phyloP scores from a whole-genome alignment of 2,888 invertebrate genomes.

The Chalcosyrphus nemorum region DNA sequence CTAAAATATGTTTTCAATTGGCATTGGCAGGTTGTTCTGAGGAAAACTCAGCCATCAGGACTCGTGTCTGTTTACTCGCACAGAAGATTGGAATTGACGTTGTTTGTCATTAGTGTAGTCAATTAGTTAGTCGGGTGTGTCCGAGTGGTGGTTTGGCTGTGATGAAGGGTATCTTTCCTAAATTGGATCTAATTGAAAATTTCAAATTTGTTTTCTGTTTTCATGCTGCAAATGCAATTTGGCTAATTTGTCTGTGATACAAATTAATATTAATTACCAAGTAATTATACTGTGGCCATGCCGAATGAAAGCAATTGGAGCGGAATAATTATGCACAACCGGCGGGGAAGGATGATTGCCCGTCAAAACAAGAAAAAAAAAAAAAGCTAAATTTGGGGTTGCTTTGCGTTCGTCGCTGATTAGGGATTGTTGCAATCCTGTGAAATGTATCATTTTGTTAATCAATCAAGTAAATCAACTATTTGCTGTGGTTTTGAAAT shows the following conservation, averaged over 20 bases:
- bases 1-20: slow-evolving; percentile 36
- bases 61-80: slow-evolving; percentile 34
- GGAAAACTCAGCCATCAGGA: slow-evolving; percentile 2
- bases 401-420: no score
- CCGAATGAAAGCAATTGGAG: not conserved
- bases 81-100: slow-evolving; percentile 57
- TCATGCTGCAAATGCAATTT: slow-evolving; percentile 48
- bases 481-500: no score
- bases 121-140: slow-evolving; percentile 47
- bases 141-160: not conserved
- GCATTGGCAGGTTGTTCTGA: not conserved
- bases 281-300: slow-evolving; percentile 12
- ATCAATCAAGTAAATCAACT: no score
- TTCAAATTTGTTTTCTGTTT: slow-evolving; percentile 17
- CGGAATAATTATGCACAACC: not conserved
- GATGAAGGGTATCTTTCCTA: not conserved
- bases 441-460: no score
- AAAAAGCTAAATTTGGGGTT: no score
- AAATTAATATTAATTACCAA: slow-evolving; percentile 59
- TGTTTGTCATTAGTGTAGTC: slow-evolving; percentile 65
- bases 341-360: not conserved
- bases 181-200: slow-evolving; percentile 54
- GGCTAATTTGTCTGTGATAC: slow-evolving; percentile 44
- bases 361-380: no score
- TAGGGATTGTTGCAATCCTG: no score